Base-by-base conservation (phyloP, 2,888 invertebrate genomes). In the Phyllotreta cruciferae region DNA sequence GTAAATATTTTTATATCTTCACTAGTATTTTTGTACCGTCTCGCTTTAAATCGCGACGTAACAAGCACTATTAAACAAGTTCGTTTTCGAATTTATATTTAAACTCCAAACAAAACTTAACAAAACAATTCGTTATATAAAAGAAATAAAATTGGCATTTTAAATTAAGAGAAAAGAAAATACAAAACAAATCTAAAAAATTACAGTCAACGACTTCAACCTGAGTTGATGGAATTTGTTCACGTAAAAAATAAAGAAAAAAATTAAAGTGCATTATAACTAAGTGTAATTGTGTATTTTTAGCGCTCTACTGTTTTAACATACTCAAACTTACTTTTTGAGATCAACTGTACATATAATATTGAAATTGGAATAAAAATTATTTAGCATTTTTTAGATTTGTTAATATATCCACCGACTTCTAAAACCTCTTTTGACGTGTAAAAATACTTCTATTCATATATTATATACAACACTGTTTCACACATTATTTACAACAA, bases 1-100 rank as follows among this genome's bases (percentile, higher is more conserved):
- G 81, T 75, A 81, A 81, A 70, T 58, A 68, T 63, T 69, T 63
- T 66, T 56, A 69, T 67, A 50, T 64, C 67, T 67, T 67, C 67
- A 64, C 61, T 56, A 61, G 54, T 60, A 44, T 53, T 60, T 62
- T 11, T 50, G 54, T 47, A 54, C 47, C 60, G 56, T 52, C 38
- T 52, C 38, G 34, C 34, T n/a, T 11, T 6, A 34, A n/a, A 34
- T 62, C 47, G 55, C 53, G 58, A 63, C 49, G 41, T 56, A 63
- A 62, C 50, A 55, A 60, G 44, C 60, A 67, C 53, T 57, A 62
- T 37, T 62, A 35, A 41, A 41, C 57, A 55, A 36, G 47, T 64
- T 63, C 64, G 61, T 64, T 67, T 56, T 47, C 45, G 71, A 72
- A 71, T 69, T 74, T 71, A 52, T 66, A 60, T 68, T 70, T 66